These are phyloP conservation scores for Diaperis boleti DNA, from an alignment of 2,888 invertebrate genomes.

Conservation along the genomic window DNA sequence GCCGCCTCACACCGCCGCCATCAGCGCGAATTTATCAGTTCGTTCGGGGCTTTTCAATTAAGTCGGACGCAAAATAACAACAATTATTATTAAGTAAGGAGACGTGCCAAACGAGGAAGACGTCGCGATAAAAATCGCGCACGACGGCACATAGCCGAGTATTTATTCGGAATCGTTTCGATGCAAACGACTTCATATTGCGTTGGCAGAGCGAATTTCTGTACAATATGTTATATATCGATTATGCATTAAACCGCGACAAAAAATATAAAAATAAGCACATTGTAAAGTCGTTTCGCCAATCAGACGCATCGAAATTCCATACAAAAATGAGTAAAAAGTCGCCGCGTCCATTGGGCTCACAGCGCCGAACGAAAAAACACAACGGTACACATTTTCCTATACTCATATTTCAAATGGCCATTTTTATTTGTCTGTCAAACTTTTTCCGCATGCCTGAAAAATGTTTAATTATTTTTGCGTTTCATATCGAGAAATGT, in stretches of 20 bases:
- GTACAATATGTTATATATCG: conserved; percentile 62
- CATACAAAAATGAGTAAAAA: conserved; percentile 60
- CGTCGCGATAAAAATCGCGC: conserved; percentile 13
- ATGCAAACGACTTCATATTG: conserved; percentile 50
- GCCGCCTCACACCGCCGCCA: conserved; percentile 43
- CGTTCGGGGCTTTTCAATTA: conserved; percentile 48
- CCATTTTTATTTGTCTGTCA: conserved; percentile 69
- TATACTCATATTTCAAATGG: conserved; percentile 67
- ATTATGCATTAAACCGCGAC: conserved; percentile 62
- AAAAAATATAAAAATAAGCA: conserved; percentile 62
- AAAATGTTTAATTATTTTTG: conserved; percentile 69
- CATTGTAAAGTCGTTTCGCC: conserved; percentile 64
- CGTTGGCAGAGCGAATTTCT: conserved; percentile 51
- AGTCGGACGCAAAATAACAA: conserved; percentile 22
- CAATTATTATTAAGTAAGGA: conserved; percentile 10
- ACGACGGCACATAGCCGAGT: background rate
- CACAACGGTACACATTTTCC: conserved; percentile 59
- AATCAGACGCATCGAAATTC: conserved; percentile 63
- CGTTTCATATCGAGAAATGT: conserved; percentile 67
- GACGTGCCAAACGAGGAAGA: conserved; percentile 4
- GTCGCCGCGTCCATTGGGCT: conserved; percentile 53
- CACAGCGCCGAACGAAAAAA: conserved; percentile 50
- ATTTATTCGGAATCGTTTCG: conserved; percentile 34
- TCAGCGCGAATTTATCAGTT: conserved; percentile 54
- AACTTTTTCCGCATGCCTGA: conserved; percentile 68